Conservation (phyloP, 2,888 invertebrate genomes). For the Syrista parreyssii region DNA sequence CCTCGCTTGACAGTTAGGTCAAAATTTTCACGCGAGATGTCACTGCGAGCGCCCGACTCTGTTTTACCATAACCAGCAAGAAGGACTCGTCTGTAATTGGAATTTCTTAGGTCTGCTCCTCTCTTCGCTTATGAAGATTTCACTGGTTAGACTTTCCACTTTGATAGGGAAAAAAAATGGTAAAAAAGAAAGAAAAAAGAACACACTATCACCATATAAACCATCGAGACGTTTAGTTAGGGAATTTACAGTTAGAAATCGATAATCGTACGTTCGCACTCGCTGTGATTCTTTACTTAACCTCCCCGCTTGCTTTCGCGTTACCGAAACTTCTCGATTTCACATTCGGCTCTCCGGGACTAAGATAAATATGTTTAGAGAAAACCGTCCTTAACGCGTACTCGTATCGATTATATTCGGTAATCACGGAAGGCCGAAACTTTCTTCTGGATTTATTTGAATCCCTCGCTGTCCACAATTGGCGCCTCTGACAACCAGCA, state of each 20-base stretch:
- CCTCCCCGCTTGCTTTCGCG: not conserved
- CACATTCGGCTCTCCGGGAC: not conserved
- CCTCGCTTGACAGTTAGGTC: not conserved
- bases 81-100: not conserved
- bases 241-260: not conserved
- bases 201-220: not conserved
- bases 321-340: not conserved
- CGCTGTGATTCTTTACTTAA: not conserved
- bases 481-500: not conserved
- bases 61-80: not conserved
- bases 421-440: not conserved
- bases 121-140: not conserved
- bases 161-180: not conserved
- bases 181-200: not conserved
- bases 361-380: not conserved
- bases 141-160: not conserved
- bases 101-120: not conserved
- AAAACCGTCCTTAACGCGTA: not conserved
- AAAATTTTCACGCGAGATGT: not conserved
- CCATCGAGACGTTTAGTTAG: not conserved
- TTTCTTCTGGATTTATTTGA: not conserved
- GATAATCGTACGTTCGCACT: not conserved
- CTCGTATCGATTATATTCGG: not conserved
- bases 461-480: not conserved
- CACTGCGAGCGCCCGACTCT: no score